Evolutionary conservation across 37 sponge, comb jelly and placozoan genomes (phyloP).

Genomic region (Eunapius fragilis): DNA sequence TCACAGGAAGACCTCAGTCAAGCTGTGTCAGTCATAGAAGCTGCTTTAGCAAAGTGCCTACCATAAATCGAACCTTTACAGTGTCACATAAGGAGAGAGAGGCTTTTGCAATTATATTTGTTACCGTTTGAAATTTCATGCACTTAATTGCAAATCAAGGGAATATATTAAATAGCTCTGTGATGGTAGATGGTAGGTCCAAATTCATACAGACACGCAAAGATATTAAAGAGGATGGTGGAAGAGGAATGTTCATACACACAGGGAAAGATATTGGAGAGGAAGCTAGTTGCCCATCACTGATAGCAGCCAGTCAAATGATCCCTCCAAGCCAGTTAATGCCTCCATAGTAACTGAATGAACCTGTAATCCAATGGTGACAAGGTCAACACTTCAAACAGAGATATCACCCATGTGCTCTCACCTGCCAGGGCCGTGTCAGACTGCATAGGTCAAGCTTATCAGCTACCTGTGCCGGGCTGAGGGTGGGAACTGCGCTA

Average conservation of each 20-base stretch:
- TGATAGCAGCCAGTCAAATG: constrained; percentile 48
- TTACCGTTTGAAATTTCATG: background rate
- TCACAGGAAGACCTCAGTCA: constrained; percentile 53
- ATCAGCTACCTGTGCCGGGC: constrained; percentile 24
- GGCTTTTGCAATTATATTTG: background rate
- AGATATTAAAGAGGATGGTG: no score
- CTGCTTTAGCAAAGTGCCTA: constrained; percentile 35
- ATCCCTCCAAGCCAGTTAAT: background rate
- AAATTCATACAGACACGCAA: no score
- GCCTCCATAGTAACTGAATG: constrained; percentile 6
- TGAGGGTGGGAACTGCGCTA: background rate
- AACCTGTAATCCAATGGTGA: constrained; percentile 20
- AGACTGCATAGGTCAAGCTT: constrained; percentile 13
- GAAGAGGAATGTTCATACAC: no score
- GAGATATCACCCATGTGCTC: background rate
- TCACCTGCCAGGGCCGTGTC: constrained; percentile 52
- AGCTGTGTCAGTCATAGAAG: constrained; percentile 60
- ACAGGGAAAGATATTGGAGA: no score
- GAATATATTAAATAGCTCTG: no score
- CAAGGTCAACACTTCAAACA: background rate
- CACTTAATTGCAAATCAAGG: background rate
- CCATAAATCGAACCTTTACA: background rate
- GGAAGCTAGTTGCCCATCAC: background rate
- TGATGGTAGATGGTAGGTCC: no score
- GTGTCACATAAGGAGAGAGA: background rate